Percentiles rank a stretch among this genome's conserved stretches.
phyloP scores from a whole-genome alignment of 1,140 invertebrate genomes.

The Brachionus koreanus region DNA sequence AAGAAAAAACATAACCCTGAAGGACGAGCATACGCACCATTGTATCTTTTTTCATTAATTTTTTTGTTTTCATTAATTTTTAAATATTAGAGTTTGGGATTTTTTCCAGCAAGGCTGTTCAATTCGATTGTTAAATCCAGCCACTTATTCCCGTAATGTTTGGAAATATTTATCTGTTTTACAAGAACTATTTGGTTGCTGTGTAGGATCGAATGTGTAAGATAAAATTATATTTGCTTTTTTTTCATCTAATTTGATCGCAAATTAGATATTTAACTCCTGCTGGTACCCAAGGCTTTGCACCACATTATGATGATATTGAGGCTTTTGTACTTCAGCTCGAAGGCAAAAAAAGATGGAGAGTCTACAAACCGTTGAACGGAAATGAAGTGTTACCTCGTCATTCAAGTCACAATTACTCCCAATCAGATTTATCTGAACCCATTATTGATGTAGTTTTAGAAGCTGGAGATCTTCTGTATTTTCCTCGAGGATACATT shows the following conservation, averaged over 20 bases:
- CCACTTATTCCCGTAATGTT: conserved; percentile 70
- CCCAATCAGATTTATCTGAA: conserved; percentile 68
- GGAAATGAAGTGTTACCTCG: conserved; percentile 68
- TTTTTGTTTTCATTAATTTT: neutral
- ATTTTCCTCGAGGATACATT: conserved; percentile 82
- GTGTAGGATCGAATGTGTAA: conserved; percentile 84
- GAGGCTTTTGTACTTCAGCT: conserved; percentile 95
- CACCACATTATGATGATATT: conserved; percentile 94
- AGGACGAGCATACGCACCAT: conserved; percentile 59
- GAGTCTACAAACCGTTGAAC: conserved; percentile 67
- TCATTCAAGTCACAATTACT: conserved; percentile 75
- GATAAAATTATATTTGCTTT: conserved; percentile 46
- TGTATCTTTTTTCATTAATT: neutral
- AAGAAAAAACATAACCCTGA: conserved; percentile 71
- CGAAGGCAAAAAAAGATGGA: conserved; percentile 92
- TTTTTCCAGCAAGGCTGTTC: conserved; percentile 72
- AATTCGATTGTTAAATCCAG: conserved; percentile 85
- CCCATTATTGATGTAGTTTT: conserved; percentile 77
- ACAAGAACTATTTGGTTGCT: conserved; percentile 87
- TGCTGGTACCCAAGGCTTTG: conserved; percentile 88
- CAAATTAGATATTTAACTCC: conserved; percentile 77
- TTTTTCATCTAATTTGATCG: neutral
- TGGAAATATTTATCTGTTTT: conserved; percentile 68
- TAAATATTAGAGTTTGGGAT: conserved; percentile 27
- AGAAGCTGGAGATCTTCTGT: conserved; percentile 81